Percentiles rank a stretch among this genome's conserved stretches.
phyloP scores from a whole-genome alignment of 2,113 vertebrate species.

The Tetrao urogallus region DNA sequence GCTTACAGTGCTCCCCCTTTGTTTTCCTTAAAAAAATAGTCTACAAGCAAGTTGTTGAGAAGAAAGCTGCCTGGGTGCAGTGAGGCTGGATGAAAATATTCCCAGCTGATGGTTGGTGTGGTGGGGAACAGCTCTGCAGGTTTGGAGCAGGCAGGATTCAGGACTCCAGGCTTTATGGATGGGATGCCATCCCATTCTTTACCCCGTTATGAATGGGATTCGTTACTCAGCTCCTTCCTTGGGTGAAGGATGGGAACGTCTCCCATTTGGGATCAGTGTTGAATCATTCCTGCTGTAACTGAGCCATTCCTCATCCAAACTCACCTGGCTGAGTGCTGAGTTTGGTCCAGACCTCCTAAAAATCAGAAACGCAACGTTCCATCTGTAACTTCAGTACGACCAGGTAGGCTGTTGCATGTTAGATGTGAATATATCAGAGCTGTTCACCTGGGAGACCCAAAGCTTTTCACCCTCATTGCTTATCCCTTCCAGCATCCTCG shows the following conservation, averaged over 20 bases:
- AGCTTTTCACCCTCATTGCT: not conserved
- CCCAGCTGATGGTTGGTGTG: not conserved
- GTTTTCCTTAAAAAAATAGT: not conserved
- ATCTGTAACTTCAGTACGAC: not conserved
- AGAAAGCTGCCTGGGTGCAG: not conserved
- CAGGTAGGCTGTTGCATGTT: not conserved
- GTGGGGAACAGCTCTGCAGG: not conserved
- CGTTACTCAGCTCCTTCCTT: not conserved
- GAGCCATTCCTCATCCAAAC: not conserved
- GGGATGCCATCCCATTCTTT: not conserved
- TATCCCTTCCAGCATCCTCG: not conserved
- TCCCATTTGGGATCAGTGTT: not conserved
- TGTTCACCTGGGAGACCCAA: not conserved
- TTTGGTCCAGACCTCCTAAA: not conserved
- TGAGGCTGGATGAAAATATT: not conserved
- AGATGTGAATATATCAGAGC: not conserved
- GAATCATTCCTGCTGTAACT: not conserved
- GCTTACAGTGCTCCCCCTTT: not conserved
- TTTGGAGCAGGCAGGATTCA: not conserved
- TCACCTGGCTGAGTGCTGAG: not conserved
- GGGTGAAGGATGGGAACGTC: not conserved
- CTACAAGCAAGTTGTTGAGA: not conserved
- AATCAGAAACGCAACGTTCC: fast-evolving
- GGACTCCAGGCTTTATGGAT: not conserved
- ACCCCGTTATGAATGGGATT: not conserved